Evolutionary conservation across 2,113 vertebrate species (phyloP).

Genomic region (Melanerpes formicivorus): DNA sequence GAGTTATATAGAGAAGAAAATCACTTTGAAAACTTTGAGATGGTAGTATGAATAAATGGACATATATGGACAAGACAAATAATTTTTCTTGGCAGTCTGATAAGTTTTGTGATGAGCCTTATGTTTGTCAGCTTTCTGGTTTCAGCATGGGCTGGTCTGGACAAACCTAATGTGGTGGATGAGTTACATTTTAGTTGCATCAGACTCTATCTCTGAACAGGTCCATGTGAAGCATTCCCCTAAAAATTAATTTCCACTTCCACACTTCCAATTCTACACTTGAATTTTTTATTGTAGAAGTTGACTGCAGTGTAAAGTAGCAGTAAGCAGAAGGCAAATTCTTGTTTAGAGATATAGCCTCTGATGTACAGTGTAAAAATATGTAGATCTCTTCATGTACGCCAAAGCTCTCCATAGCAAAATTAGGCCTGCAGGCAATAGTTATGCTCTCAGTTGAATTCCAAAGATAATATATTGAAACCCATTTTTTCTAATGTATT

Average conservation of each 20-base stretch:
- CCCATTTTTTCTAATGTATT: background rate
- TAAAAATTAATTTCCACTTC: background rate
- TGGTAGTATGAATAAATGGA: background rate
- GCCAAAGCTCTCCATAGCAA: background rate
- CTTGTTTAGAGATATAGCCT: background rate
- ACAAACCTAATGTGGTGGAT: background rate
- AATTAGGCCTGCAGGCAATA: background rate
- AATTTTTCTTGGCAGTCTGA: background rate
- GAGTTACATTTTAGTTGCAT: background rate
- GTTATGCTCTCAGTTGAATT: background rate
- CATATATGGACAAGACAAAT: background rate
- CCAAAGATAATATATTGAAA: background rate
- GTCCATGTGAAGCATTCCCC: background rate
- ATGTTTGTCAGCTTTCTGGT: background rate
- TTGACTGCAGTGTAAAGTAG: background rate
- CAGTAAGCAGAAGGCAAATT: background rate
- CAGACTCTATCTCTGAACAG: background rate
- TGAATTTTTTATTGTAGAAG: background rate
- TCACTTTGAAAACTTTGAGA: background rate
- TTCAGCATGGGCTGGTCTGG: background rate
- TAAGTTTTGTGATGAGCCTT: background rate
- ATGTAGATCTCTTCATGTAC: background rate
- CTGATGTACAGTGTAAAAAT: background rate
- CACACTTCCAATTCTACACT: accelerated
- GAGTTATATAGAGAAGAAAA: background rate